Evolutionary conservation across 2,888 invertebrate genomes (phyloP), one percentile per base, ranked within the genome.

Genomic region (Scaptomyza parva): DNA sequence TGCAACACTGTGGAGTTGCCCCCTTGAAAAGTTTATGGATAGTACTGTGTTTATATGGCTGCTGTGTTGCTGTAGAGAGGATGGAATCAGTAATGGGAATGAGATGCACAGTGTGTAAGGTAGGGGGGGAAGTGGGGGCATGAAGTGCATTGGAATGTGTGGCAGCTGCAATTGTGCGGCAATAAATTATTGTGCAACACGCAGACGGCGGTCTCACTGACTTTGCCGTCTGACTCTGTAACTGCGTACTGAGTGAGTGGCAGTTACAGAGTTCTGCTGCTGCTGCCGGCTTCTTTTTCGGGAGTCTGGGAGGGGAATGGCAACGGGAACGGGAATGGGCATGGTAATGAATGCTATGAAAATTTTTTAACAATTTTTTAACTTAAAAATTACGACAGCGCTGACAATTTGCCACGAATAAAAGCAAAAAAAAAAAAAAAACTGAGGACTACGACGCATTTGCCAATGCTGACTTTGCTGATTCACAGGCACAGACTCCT

Each of bases 121-220:
- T 41, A 70, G 69, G 1, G 26, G 1, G 26, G 1, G 26, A 26
- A 8, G 28, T n/a, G 28, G 3, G 28, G 28, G 28, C 7, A 69
- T 55, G 75, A 71, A 80, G 74, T 83, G 88, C 88, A 86, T 82
- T 73, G 88, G 88, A 88, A 88, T 88, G 83, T 83, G 86, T 88
- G 84, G 86, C 86, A 83, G 85, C 82, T 88, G 85, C 85, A 85
- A 85, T 80, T 80, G 81, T 76, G 81, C 76, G 80, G 86, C 84
- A 83, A 89, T 87, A 87, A 88, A 89, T 87, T 89, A 89, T 87
- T 88, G 77, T 78, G 89, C 83, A 88, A 88, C 88, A 88, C 86
- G 84, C 86, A 84, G 86, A 84, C 64, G 72, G 65, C 57, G 57
- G 68, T 64, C 28, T 35, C 57, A 64, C 59, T 39, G 61, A 68